These are phyloP conservation scores for Carassius gibelio DNA, from an alignment of 2,113 vertebrate species.

Conservation along the genomic window DNA sequence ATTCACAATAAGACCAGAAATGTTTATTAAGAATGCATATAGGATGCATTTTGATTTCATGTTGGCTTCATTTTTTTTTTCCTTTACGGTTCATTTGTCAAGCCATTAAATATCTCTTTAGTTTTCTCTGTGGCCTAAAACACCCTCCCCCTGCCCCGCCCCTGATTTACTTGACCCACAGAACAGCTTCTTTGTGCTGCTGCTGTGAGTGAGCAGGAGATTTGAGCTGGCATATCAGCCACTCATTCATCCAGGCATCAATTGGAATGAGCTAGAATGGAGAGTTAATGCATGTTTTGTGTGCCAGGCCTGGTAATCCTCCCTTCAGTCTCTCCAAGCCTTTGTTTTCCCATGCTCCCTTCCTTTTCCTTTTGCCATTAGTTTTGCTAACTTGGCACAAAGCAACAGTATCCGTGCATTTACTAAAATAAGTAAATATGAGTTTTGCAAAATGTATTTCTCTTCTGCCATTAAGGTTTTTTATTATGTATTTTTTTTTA, in stretches of 20 bases:
- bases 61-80: neutral
- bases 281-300: slow-evolving; percentile 48
- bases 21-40: neutral
- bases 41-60: neutral
- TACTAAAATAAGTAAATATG: neutral
- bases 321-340: slow-evolving; percentile 23
- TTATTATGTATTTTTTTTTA: too few species aligned
- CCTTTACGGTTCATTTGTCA: slow-evolving; percentile 6
- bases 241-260: slow-evolving; percentile 54
- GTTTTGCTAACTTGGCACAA: slow-evolving; percentile 41
- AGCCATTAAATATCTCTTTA: neutral
- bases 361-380: slow-evolving; percentile 32
- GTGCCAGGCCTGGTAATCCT: slow-evolving; percentile 46
- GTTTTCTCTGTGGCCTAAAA: slow-evolving; percentile 24
- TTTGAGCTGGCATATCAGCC: slow-evolving; percentile 56
- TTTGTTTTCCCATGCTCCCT: slow-evolving; percentile 33
- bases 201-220: slow-evolving; percentile 52
- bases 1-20: too few species aligned
- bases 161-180: slow-evolving; percentile 32
- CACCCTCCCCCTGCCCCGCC: neutral
- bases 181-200: slow-evolving; percentile 56
- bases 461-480: neutral
- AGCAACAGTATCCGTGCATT: slow-evolving; percentile 27
- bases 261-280: slow-evolving; percentile 45
- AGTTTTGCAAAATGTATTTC: neutral